Base-by-base conservation (phyloP, 2,113 vertebrate genomes). In the Tor tambroides region DNA sequence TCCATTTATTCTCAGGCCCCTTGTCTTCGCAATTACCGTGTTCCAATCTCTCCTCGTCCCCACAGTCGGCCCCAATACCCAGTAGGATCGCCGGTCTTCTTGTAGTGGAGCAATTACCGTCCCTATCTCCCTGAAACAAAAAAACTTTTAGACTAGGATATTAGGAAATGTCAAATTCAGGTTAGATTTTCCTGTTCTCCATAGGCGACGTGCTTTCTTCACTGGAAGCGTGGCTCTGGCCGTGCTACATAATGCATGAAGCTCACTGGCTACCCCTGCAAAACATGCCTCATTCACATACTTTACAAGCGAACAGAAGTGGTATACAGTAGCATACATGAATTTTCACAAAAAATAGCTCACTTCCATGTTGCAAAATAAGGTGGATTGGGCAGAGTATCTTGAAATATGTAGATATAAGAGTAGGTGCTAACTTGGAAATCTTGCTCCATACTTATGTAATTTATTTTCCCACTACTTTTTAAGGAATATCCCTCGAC, bases 121-220 rank as follows among this genome's bases (percentile, higher is more conserved):
- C 92, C 90, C 91, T 94, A 93, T 93, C 93, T 93, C 92, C 93
- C 91, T 93, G 93, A 94, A 95, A 94, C 94, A 94, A 94, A 94
- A 95, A 85, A 67, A 46, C 93, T 92, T 94, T 94, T 92, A 92
- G 93, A 94, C 92, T 90, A 93, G 92, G 93, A 94, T 95, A 95
- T 94, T 95, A 94, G 93, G 93, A 95, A 94, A 95, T 95, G 94
- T 94, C 95, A 94, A 95, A 94, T 93, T 94, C 93, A 94, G 93
- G 94, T 94, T 95, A 93, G 92, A 94, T 94, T 94, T 95, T 92
- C 94, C 93, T 93, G 93, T 94, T 93, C 90, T 94, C 93, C 91
- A 93, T 92, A 94, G 92, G 93, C 92, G 74, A 91, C 80, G 82
- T 84, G 10, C 89, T 90, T 90, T 38, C 43, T 90, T 91, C 91